A percentile compares a stretch with the other conserved stretches of the same genome.
Evolutionary conservation across 2,113 vertebrate species (phyloP).

Genomic region (Elanoides forficatus): DNA sequence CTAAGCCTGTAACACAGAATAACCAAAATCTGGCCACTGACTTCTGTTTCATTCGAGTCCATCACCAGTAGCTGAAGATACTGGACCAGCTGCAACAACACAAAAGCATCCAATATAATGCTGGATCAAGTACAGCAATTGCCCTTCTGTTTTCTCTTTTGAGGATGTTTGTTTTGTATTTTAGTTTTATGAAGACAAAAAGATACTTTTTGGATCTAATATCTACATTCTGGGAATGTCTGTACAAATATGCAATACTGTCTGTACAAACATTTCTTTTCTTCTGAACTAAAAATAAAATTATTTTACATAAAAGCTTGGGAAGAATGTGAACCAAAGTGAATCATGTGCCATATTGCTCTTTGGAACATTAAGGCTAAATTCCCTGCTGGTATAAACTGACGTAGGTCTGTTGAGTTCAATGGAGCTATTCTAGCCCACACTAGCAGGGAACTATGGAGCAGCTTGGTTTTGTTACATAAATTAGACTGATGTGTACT

Average conservation of each 20-base stretch:
- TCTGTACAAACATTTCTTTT: conserved; percentile 49
- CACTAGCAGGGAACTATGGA: not conserved
- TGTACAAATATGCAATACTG: conserved; percentile 13
- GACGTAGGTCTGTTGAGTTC: not conserved
- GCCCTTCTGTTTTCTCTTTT: conserved; percentile 27
- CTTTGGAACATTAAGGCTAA: conserved; percentile 15
- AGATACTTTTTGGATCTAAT: not conserved
- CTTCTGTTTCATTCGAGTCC: not conserved
- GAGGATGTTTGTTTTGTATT: conserved; percentile 34
- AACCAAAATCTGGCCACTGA: not conserved
- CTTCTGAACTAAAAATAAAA: conserved; percentile 56
- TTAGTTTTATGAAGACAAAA: conserved; percentile 36
- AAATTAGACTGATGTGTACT: not conserved
- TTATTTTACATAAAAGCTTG: conserved; percentile 49
- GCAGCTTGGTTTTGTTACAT: not conserved
- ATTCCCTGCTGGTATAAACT: not conserved
- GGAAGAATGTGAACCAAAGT: conserved; percentile 53
- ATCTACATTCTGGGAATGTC: conserved; percentile 27
- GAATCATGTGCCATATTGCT: not conserved
- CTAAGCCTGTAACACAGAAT: not conserved
- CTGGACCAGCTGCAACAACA: conserved; percentile 43
- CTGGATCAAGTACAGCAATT: not conserved
- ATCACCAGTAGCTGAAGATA: not conserved
- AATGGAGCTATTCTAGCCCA: not conserved
- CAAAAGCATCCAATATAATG: not conserved